A percentile compares a stretch with the other conserved stretches of the same genome.
These are phyloP conservation scores for Varecia variegata DNA, from an alignment of 2,797 vertebrate species.

Conservation along the genomic window DNA sequence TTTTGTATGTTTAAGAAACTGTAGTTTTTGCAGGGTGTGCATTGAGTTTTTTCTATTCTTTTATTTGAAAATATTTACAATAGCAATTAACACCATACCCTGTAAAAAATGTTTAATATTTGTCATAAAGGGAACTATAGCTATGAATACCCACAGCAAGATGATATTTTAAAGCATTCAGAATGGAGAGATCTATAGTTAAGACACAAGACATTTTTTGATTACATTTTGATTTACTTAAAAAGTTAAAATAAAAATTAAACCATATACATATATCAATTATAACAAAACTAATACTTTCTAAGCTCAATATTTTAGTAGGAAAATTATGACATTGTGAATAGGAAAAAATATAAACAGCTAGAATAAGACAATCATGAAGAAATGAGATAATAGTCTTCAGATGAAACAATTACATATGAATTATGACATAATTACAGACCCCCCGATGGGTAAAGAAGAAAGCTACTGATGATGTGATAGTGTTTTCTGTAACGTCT, in stretches of 20 bases:
- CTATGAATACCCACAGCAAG: not conserved
- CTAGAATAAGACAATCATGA: conserved; percentile 74
- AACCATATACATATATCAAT: conserved; percentile 74
- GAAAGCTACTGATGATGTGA: conserved; percentile 75
- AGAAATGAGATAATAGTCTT: conserved; percentile 79
- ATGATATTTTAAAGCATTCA: not conserved
- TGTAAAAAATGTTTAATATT: conserved; percentile 41
- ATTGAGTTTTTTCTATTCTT: not conserved
- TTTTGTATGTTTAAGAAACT: not conserved
- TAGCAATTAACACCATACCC: conserved; percentile 31
- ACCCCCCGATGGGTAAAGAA: conserved; percentile 73
- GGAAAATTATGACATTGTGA: conserved; percentile 70
- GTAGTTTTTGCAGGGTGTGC: not conserved
- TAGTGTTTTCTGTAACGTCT: conserved; percentile 54
- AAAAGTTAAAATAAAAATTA: conserved; percentile 76
- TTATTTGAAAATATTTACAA: conserved; percentile 58
- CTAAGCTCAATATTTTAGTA: conserved; percentile 71
- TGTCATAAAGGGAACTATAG: not conserved
- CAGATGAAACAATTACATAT: conserved; percentile 80
- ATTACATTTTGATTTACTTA: conserved; percentile 68
- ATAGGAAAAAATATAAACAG: conserved; percentile 74
- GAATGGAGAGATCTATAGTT: not conserved
- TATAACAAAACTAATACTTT: conserved; percentile 75
- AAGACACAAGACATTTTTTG: conserved; percentile 54
- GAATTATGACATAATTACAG: conserved; percentile 80